phyloP scores from a whole-genome alignment of 53 echinoderm and acorn worm species.

The Holothuria scabra region DNA sequence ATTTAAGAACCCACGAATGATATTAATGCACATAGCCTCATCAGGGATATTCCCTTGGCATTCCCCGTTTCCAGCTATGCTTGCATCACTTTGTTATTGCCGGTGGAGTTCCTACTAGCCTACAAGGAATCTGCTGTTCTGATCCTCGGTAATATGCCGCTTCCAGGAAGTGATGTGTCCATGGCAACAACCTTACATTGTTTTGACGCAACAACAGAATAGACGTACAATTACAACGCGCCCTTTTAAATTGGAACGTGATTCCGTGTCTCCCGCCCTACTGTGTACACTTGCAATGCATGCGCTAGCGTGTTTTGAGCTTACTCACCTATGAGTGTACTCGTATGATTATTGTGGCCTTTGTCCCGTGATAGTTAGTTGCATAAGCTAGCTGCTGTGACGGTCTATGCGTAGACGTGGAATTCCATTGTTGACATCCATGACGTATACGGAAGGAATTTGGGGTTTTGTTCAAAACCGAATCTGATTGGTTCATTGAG shows the following conservation, averaged over 20 bases:
- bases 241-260: constrained; percentile 5
- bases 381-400: not conserved
- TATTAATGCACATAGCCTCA: too few relatives aligned
- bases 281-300: too few relatives aligned
- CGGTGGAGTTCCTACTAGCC: too few relatives aligned
- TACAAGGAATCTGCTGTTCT: not conserved
- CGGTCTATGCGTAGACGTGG: constrained; percentile 37
- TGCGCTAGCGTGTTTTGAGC: too few relatives aligned
- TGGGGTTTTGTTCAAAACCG: constrained; percentile 38
- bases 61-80: too few relatives aligned
- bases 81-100: too few relatives aligned
- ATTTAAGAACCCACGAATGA: too few relatives aligned
- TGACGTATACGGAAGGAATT: constrained; percentile 51
- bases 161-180: constrained; percentile 33
- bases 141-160: constrained; percentile 3
- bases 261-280: not conserved
- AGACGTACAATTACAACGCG: too few relatives aligned
- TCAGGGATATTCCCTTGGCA: too few relatives aligned
- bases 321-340: too few relatives aligned
- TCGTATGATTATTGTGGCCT: not conserved
- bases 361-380: constrained; percentile 41
- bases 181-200: constrained; percentile 9
- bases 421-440: constrained; percentile 53
- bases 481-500: constrained; percentile 25
- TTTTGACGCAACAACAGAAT: constrained; percentile 36